A percentile compares a stretch with the other conserved stretches of the same genome.
Conservation (phyloP, 2,888 invertebrate genomes). For the Ditylenchus weischeri region DNA sequence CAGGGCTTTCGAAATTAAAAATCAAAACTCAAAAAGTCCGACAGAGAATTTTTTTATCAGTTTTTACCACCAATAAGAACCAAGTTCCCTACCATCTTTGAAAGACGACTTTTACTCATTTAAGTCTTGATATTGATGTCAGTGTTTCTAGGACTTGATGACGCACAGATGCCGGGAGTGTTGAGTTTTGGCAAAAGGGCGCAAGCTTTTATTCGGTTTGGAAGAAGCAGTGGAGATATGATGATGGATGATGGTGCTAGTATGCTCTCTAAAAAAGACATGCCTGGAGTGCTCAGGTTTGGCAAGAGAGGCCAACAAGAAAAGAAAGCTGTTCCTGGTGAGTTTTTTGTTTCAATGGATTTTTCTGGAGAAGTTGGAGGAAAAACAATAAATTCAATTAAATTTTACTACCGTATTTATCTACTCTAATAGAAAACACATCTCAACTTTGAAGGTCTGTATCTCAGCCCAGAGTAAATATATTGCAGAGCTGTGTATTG, state of each 20-base stretch:
- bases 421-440: too few species aligned
- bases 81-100: too few species aligned
- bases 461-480: too few species aligned
- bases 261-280: slow-evolving; percentile 32
- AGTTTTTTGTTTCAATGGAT: background rate
- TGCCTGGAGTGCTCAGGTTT: slow-evolving; percentile 55
- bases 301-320: slow-evolving; percentile 45
- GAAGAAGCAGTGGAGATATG: background rate
- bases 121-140: too few species aligned
- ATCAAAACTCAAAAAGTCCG: too few species aligned
- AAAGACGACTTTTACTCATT: too few species aligned
- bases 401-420: background rate
- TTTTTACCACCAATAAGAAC: too few species aligned
- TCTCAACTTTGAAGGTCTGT: too few species aligned
- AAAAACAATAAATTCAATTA: background rate
- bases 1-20: too few species aligned
- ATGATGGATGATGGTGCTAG: slow-evolving; percentile 1
- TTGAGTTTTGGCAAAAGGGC: slow-evolving; percentile 10
- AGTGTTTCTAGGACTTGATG: background rate
- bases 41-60: too few species aligned
- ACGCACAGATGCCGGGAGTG: slow-evolving; percentile 9
- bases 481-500: too few species aligned
- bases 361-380: background rate
- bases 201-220: background rate
- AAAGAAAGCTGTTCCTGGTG: slow-evolving; percentile 38